A percentile compares a stretch with the other conserved stretches of the same genome.
These are phyloP conservation scores for Pseudoatta argentina DNA, from an alignment of 1,140 invertebrate genomes.

Conservation along the genomic window DNA sequence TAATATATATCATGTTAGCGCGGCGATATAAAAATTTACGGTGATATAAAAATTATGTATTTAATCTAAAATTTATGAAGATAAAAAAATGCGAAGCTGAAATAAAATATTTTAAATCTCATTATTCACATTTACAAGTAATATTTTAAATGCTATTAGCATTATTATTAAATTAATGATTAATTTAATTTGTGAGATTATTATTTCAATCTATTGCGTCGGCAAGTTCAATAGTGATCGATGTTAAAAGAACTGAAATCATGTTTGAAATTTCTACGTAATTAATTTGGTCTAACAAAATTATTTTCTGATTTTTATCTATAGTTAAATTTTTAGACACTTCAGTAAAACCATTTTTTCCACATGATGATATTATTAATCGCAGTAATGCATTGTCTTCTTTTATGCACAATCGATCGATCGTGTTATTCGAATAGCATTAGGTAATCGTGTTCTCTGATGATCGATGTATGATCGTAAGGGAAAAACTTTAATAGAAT, in stretches of 20 bases:
- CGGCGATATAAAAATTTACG: not conserved
- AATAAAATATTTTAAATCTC: not conserved
- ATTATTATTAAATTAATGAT: too few relatives aligned
- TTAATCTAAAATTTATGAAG: slow-evolving; percentile 15
- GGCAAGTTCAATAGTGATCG: too few relatives aligned
- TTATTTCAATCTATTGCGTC: too few relatives aligned
- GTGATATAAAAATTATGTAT: not conserved
- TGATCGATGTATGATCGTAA: slow-evolving; percentile 1
- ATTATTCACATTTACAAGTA: not conserved
- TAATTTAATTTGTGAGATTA: too few relatives aligned
- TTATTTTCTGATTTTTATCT: too few relatives aligned
- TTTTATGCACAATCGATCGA: not conserved
- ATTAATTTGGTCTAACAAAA: too few relatives aligned
- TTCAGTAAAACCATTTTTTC: too few relatives aligned
- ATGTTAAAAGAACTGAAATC: too few relatives aligned
- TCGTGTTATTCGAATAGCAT: not conserved
- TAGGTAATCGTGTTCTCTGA: slow-evolving; percentile 8
- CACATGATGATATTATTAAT: not conserved
- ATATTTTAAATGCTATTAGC: too few relatives aligned
- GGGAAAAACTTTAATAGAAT: not conserved
- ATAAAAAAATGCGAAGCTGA: not conserved
- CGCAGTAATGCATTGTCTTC: not conserved
- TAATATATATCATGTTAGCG: not conserved
- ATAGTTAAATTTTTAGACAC: too few relatives aligned
- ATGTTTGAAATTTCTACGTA: too few relatives aligned